phyloP scores from a whole-genome alignment of 2,113 vertebrate species.

The Ranitomeya imitator region DNA sequence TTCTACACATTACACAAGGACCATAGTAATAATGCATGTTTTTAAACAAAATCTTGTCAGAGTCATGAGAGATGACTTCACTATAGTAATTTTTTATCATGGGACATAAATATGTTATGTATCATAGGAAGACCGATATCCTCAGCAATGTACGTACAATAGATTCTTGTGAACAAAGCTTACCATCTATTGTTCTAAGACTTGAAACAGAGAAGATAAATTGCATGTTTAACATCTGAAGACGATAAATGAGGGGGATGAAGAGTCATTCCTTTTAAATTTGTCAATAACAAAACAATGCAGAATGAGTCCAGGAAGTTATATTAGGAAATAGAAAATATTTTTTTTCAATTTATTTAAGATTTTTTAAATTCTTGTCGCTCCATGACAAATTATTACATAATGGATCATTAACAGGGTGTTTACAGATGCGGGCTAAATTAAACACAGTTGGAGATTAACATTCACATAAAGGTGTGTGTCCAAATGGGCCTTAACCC shows the following conservation, averaged over 20 bases:
- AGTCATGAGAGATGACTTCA: background rate
- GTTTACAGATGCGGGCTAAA: too few species aligned
- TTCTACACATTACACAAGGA: background rate
- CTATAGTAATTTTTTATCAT: background rate
- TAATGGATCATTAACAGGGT: too few species aligned
- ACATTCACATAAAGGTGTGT: too few species aligned
- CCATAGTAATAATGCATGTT: background rate
- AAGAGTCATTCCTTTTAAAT: background rate
- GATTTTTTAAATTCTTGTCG: background rate
- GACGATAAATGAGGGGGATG: background rate
- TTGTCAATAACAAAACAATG: conserved; percentile 2
- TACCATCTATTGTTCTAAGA: background rate
- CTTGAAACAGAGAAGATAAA: conserved; percentile 10
- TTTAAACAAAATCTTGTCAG: background rate
- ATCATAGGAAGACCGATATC: background rate
- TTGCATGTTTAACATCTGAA: background rate
- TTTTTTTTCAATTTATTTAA: background rate
- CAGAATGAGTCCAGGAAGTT: background rate
- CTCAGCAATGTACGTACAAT: background rate
- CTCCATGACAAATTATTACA: too few species aligned
- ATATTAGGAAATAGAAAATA: background rate
- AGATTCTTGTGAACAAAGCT: conserved; percentile 8
- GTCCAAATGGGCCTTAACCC: too few species aligned
- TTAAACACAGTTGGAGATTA: too few species aligned
- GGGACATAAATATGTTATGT: background rate